Conservation (phyloP, 1,140 invertebrate genomes). For the Drosophila asahinai region DNA sequence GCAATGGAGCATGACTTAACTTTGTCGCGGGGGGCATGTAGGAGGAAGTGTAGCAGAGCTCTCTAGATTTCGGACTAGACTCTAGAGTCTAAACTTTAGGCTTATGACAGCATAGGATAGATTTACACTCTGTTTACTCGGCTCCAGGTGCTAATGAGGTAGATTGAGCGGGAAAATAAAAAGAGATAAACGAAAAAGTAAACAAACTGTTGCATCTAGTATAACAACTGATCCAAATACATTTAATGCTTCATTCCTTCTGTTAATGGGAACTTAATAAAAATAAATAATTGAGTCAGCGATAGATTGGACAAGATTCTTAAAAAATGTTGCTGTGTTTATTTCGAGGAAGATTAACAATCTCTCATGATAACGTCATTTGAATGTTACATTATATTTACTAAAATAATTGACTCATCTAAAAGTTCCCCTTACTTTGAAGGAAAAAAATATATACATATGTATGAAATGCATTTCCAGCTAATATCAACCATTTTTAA, state of each 20-base stretch:
- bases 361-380: too few relatives aligned
- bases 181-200: conserved; percentile 22
- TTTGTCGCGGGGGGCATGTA: not conserved
- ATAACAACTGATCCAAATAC: not conserved
- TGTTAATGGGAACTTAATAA: not conserved
- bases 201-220: conserved; percentile 4
- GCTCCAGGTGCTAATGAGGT: conserved; percentile 58
- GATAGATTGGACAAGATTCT: not conserved
- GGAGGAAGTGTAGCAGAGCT: conserved; percentile 12
- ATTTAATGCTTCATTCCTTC: not conserved
- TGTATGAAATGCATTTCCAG: too few relatives aligned
- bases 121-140: conserved; percentile 45
- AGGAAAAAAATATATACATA: too few relatives aligned
- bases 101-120: conserved; percentile 47
- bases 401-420: too few relatives aligned
- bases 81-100: conserved; percentile 1
- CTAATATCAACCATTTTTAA: too few relatives aligned
- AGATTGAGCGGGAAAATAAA: conserved; percentile 20
- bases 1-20: conserved; percentile 62
- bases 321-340: not conserved
- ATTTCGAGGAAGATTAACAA: too few relatives aligned
- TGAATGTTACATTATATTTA: too few relatives aligned
- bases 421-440: too few relatives aligned
- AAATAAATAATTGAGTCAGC: not conserved
- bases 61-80: conserved; percentile 12